Base-by-base conservation (phyloP, 2,888 invertebrate genomes). In the Cephus pygmeus region DNA sequence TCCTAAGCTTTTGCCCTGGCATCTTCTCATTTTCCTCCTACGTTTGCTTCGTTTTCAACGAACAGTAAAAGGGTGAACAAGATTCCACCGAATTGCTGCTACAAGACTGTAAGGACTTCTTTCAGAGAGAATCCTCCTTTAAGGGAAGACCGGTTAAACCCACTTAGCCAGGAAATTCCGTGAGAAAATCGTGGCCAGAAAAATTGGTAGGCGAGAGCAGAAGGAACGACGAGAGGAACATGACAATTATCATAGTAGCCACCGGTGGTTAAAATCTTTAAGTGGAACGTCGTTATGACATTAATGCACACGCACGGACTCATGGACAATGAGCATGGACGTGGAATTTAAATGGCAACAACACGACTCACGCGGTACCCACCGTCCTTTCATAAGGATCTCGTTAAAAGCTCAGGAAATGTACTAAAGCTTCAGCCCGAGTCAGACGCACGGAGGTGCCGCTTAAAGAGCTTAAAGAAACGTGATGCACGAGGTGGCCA, bases 371-470 rank as follows among this genome's bases (percentile, higher is more conserved):
- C 31, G 12, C 73, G 34, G 35, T 12, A 74, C 35, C 74, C 30
- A 12, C 31, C 71, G 78, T 77, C 81, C 82, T 85, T 86, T 87
- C 85, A 85, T 73, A 84, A 86, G 82, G 77, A 83, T 82, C 87
- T 87, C 88, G 87, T 87, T 88, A 88, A 88, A 87, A 87, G 87
- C 88, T 84, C 84, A 82, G 87, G 85, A 85, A 88, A 88, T 85
- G 87, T 85, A 84, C 83, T 85, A 85, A 88, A 87, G 83, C 76
- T 73, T 73, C 69, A 75, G 76, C 73, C 75, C 75, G 74, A 80
- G 77, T 76, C 77, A 80, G 77, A 82, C 81, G 81, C 82, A 80
- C 78, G 83, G 82, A 84, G 85, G 83, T 83, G 82, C 79, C 82
- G 87, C 82, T 88, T 85, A 85, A 88, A 88, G 83, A 85, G 87